Base-by-base conservation (phyloP, 2,797 vertebrate genomes). In the Acanthornis magna region DNA sequence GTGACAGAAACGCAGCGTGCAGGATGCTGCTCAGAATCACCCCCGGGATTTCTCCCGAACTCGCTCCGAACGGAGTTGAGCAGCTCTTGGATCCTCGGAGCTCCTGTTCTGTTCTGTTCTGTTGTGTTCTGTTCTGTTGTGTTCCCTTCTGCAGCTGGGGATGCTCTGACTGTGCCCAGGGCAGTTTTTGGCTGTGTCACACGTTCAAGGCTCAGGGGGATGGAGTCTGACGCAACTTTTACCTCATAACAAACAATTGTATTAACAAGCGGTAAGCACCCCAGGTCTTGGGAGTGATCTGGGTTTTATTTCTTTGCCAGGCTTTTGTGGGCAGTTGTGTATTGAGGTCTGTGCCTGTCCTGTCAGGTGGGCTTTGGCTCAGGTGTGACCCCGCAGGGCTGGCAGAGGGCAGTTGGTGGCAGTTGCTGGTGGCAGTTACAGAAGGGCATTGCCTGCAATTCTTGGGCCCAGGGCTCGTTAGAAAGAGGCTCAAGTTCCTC, bases 271-370 rank as follows among this genome's bases (percentile, higher is more conserved):
- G 57, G 4, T 2, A 11, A 26, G 21, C 36, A 17, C 27, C n/a
- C 17, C 32, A 23, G 47, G 18, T 13, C 14, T 16, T 15, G 63
- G 54, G 7, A 12, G 3, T 0, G 11, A 17, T 6, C 2, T 12
- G 36, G 19, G 1, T 8, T 32, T 26, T 13, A 0, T 20, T 54
- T 15, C 21, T 51, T 22, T 8, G 34, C 19, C 48, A 47, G 53
- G 1, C 13, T 53, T 36, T 13, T 53, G 7, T 22, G 23, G 15
- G 23, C 0, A 3, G 20, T 30, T 36, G 5, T 27, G 40, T 11
- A 0, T 30, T 12, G n/a, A 53, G 67, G 1, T 11, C 14, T 1
- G 10, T 30, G 29, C 38, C 13, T 5, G 18, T 11, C 2, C 2
- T 45, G 13, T 5, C 10, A 3, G 34, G 25, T 40, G 25, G 43